phyloP scores from a whole-genome alignment of 1,140 invertebrate genomes.

The Wiebesia pumilae region DNA sequence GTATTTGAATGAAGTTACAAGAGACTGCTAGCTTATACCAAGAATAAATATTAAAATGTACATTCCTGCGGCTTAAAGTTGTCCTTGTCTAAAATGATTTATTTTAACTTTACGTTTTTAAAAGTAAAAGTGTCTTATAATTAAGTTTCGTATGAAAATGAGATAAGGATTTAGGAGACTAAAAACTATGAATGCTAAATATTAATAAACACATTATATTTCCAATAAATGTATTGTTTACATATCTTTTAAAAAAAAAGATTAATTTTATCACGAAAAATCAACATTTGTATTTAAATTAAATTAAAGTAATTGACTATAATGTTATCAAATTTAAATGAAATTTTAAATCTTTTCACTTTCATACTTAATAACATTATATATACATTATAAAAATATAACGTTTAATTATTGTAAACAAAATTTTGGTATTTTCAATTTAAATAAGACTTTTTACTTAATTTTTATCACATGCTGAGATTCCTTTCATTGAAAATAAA shows the following conservation, averaged over 20 bases:
- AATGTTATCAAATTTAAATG: no score
- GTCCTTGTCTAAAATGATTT: constrained; percentile 52
- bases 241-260: constrained; percentile 2
- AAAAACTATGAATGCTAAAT: constrained; percentile 22
- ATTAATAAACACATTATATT: constrained; percentile 48
- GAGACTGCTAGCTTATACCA: constrained; percentile 55
- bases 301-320: constrained; percentile 13
- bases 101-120: constrained; percentile 35
- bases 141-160: constrained; percentile 34
- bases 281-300: neutral
- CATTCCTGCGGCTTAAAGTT: constrained; percentile 54
- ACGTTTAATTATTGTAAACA: neutral
- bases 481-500: constrained; percentile 40
- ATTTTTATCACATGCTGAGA: constrained; percentile 37
- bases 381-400: constrained; percentile 6
- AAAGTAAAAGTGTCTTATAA: constrained; percentile 29
- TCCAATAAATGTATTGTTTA: constrained; percentile 34
- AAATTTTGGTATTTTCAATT: constrained; percentile 28
- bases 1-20: constrained; percentile 54
- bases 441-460: constrained; percentile 13
- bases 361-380: constrained; percentile 15
- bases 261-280: neutral
- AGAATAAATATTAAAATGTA: constrained; percentile 55
- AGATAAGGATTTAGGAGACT: constrained; percentile 30
- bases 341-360: neutral